Base-by-base conservation (phyloP, 53 echinoderm and acorn worm genomes). In the Arbacia lixula region DNA sequence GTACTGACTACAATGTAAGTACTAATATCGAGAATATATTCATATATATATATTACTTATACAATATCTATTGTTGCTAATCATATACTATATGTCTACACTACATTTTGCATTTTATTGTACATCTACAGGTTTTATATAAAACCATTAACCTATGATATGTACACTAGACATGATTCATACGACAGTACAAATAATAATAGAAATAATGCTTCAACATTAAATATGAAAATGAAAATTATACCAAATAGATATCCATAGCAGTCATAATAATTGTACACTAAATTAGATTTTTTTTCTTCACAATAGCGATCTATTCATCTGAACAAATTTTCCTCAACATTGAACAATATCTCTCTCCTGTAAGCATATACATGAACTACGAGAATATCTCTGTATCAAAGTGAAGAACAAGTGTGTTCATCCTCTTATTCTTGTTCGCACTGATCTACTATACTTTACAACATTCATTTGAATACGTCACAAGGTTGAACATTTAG, bases 221-320 rank as follows among this genome's bases (percentile, higher is more conserved):
- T 81, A 81, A 81, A 81, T 81, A 81, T 81, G 82, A 81, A 60
- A 81, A 81, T 81, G 81, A 81, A 40, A 81, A 81, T 81, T 81
- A 64, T 81, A 81, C 82, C 82, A 81, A 81, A 81, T 81, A 81
- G 82, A 81, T 81, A 81, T 81, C 50, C 62, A 81, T 64, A 46
- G 63, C 63, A 81, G 34, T 27, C 62, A 63, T 63, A 63, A 81
- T 43, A 61, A 81, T 81, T 62, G 32, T 74, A 74, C 53, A 53
- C 9, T 53, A n/a, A 52, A 29, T 53, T 32, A 34, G 53, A 52
- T 34, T 33, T 34, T 53, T 56, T 54, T 32, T 34, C 21, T 32
- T 74, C 17, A 74, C 26, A 58, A 77, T 56, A 56, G 14, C 58
- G 77, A 60, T 57, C 37, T 52, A 17, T 74, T 38, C 58, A n/a